phyloP scores from a whole-genome alignment of 2,113 vertebrate genomes.

The Ahaetulla prasina region DNA sequence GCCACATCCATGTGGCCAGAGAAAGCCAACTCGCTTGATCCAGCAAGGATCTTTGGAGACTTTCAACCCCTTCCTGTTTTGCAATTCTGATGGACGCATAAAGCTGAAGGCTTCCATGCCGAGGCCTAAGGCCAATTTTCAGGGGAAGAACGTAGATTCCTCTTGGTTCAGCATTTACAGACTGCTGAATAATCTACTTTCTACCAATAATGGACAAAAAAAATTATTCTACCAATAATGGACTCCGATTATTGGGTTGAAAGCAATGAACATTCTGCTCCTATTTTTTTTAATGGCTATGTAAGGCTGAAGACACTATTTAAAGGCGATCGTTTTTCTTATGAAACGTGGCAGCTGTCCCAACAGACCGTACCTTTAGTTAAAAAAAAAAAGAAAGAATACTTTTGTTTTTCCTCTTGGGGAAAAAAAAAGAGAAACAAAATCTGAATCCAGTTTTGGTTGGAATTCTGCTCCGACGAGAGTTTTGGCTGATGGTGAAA shows the following conservation, averaged over 20 bases:
- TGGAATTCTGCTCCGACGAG: background rate
- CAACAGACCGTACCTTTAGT: background rate
- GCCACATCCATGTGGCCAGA: constrained; percentile 65
- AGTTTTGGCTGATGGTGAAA: background rate
- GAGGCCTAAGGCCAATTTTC: too few relatives aligned
- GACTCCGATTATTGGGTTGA: background rate
- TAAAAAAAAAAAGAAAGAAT: background rate
- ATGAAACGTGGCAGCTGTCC: background rate
- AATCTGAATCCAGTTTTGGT: background rate
- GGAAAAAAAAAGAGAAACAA: background rate
- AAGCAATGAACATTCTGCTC: background rate
- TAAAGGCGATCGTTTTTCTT: background rate
- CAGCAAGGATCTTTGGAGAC: fast-evolving
- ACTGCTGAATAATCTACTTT: background rate
- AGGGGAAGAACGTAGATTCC: too few relatives aligned
- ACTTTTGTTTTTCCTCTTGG: background rate
- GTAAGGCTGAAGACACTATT: background rate
- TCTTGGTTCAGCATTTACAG: background rate
- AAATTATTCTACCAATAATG: background rate
- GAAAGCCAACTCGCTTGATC: constrained; percentile 26
- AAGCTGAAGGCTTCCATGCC: fast-evolving
- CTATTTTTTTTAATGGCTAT: too few relatives aligned
- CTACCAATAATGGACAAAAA: background rate
- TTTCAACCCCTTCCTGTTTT: background rate
- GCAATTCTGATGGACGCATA: background rate